Percentiles rank a stretch among this genome's conserved stretches.
Conservation (phyloP, 2,113 vertebrate species). For the Opisthocomus hoazin region DNA sequence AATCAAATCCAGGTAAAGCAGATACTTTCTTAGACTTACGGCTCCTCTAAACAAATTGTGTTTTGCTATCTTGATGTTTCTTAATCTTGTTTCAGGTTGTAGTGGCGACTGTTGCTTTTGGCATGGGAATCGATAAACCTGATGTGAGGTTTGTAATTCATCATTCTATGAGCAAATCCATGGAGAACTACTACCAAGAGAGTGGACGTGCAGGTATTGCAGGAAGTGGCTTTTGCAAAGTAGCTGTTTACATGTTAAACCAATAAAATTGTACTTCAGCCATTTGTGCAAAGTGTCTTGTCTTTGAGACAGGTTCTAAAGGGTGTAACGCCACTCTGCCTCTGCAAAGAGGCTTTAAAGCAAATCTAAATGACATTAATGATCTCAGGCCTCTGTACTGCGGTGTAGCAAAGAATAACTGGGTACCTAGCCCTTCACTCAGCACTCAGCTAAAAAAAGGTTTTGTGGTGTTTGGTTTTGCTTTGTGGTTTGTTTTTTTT, state of each 20-base stretch:
- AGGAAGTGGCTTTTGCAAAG: not conserved
- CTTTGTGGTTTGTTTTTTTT: not conserved
- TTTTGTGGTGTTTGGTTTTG: not conserved
- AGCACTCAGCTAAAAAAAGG: accelerated
- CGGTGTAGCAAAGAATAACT: not conserved
- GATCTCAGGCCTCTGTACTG: not conserved
- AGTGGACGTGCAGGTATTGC: constrained; percentile 92
- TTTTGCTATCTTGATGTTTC: not conserved
- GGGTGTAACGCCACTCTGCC: not conserved
- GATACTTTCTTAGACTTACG: not conserved
- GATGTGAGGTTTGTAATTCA: constrained; percentile 96
- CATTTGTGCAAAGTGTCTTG: not conserved
- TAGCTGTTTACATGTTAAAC: not conserved
- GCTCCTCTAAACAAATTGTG: not conserved
- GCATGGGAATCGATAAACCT: constrained; percentile 97
- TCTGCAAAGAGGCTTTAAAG: not conserved
- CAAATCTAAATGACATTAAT: not conserved
- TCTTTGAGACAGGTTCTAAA: not conserved
- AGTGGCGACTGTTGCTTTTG: constrained; percentile 96
- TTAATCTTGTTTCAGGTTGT: constrained; percentile 78
- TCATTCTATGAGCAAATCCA: constrained; percentile 96
- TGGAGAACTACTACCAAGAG: constrained; percentile 99
- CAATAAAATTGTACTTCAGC: not conserved
- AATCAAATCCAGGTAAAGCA: constrained; percentile 86
- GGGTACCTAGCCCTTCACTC: not conserved